Base-by-base conservation (phyloP, 2,797 vertebrate species). In the Cottoperca gobio region DNA sequence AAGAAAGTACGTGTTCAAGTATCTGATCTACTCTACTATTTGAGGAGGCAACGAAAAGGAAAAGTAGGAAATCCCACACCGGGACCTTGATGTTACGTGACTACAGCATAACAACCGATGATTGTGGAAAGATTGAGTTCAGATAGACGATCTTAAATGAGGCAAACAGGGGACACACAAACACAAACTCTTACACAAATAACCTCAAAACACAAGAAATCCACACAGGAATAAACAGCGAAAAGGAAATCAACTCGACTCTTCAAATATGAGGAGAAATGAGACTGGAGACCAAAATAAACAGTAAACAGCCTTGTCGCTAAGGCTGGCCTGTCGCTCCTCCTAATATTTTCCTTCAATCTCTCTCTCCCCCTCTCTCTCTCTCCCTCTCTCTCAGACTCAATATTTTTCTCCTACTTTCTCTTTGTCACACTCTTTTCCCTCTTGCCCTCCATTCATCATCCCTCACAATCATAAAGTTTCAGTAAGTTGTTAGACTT, bases 271-370 rank as follows among this genome's bases (percentile, higher is more conserved):
- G 72, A 90, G 60, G 84, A 86, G 71, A 82, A 85, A 89, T 81
- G 86, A 89, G 88, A 79, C 71, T 21, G 28, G 83, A 86, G 83
- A 91, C 69, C 68, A 84, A 88, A 89, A 89, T 79, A 88, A 91
- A 87, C 88, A 83, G 78, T 83, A 87, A 86, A 90, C 88, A 88
- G 65, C 8, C 64, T 79, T 63, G 83, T 90, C 77, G 39, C 87
- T 74, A 61, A 82, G 87, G 74, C 86, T 40, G 7, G 52, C 39
- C 80, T 71, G 84, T 86, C 73, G 12, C 53, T 82, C 49, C 69
- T 65, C 42, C 83, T 84, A 79, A 88, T 81, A 83, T 85, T 76
- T 82, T 59, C 68, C 52, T 67, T 82, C 67, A 62, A 52, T 91
- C 70, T 70, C 53, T 45, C 24, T 58, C 24, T 73, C 42, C 33